Base-by-base conservation (phyloP, 2,888 invertebrate genomes). In the Chymomyza amoena region DNA sequence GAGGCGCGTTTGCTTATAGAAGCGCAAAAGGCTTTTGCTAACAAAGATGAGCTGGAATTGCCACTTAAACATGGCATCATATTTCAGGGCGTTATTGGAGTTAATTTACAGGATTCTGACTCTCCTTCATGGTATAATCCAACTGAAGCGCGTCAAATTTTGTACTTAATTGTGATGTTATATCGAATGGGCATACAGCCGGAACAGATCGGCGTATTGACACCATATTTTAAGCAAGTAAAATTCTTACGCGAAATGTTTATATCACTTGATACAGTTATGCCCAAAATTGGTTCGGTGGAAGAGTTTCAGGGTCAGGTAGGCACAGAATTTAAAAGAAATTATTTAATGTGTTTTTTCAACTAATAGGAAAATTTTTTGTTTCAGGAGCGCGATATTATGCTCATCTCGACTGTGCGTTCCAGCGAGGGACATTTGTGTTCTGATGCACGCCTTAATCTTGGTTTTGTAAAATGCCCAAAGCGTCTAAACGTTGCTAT, bases 221-320 rank as follows among this genome's bases (percentile, higher is more conserved):
- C 98, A 13, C 98, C 98, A 0, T 99, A 99, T 89, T 92, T 95
- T 73, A 97, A 97, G 90, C 99, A 99, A 94, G 97, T 97, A 90
- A 92, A 87, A 64, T 78, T 86, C 50, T 70, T 91, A 7, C 80
- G 90, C 1, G 79, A 61, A 45, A 72, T 91, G 63, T 89, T 91
- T 36, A 93, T 93, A 64, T 93, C 93, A 61, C 92, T 93, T 20
- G 92, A 93, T 56, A 73, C 90, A 18, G 72, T 73, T 1, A 87
- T 91, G 80, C 94, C 95, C 60, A 94, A 96, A 92, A 93, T 97
- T 54, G 96, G 96, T 0, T 95, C 96, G 4, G 96, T 97, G 1
- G 97, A 97, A 91, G 97, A 97, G 88, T 96, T 97, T 88, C 97
- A 97, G 91, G 96, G 96, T 1, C 96, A 96, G 90, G 97, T 97